Evolutionary conservation across 2,113 vertebrate species (phyloP).

Genomic region (Benitochromis conjunctus): DNA sequence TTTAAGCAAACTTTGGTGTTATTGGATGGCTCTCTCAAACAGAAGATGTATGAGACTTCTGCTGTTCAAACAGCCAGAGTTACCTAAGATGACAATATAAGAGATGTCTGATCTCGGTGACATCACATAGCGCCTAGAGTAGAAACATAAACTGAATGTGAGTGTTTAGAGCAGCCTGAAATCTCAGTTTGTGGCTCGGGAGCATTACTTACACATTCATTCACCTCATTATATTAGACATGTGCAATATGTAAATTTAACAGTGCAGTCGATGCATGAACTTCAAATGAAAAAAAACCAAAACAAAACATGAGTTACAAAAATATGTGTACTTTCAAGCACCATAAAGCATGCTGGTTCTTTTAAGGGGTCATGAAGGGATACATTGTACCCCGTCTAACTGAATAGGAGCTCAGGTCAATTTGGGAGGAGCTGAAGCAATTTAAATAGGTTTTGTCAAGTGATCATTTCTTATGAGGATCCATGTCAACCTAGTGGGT

Average conservation of each 20-base stretch:
- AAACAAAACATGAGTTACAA: neutral
- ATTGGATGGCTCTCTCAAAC: neutral
- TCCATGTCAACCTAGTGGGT: neutral
- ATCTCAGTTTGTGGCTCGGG: neutral
- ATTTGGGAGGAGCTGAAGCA: neutral
- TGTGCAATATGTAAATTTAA: neutral
- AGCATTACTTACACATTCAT: rapidly evolving
- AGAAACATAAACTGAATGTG: neutral
- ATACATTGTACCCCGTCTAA: neutral
- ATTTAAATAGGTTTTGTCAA: neutral
- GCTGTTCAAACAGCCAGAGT: rapidly evolving
- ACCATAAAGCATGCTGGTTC: rapidly evolving
- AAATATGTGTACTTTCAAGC: neutral
- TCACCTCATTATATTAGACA: neutral
- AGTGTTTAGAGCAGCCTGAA: neutral
- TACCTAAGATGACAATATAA: neutral
- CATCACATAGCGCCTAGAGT: neutral
- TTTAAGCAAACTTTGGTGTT: neutral
- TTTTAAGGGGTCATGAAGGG: neutral
- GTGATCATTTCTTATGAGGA: constrained; percentile 5
- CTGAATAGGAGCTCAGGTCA: neutral
- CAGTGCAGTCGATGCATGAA: rapidly evolving
- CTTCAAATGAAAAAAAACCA: neutral
- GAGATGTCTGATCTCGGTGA: neutral
- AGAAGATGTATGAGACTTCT: neutral